Percentiles rank a stretch among this genome's conserved stretches.
These are phyloP conservation scores for Pherbina coryleti DNA, from an alignment of 2,888 invertebrate species.

Conservation along the genomic window DNA sequence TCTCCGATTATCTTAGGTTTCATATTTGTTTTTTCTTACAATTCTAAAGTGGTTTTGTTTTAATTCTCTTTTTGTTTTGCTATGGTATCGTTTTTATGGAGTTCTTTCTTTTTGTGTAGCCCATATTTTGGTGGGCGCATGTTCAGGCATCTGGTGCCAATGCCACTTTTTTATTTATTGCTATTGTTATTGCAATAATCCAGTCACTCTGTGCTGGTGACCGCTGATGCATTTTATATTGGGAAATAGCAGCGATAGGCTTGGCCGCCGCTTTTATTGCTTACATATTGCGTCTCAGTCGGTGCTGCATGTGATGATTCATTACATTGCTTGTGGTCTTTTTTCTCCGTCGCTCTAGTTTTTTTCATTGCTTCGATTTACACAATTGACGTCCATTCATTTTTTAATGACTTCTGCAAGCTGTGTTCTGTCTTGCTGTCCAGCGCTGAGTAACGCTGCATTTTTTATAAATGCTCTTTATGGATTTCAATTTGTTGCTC, in stretches of 20 bases:
- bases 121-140: neutral
- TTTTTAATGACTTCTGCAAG: neutral
- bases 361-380: neutral
- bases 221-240: slow-evolving; percentile 23
- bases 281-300: slow-evolving; percentile 15
- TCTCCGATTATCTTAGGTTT: neutral
- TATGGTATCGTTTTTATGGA: neutral
- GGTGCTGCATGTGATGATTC: neutral
- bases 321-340: neutral
- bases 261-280: slow-evolving; percentile 23
- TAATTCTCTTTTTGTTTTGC: neutral
- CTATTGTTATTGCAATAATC: neutral
- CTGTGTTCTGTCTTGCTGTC: neutral
- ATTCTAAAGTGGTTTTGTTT: neutral
- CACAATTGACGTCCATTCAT: neutral
- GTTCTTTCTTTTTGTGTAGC: neutral
- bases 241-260: slow-evolving; percentile 11
- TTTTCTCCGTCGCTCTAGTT: neutral
- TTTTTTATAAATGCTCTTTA: slow-evolving; percentile 7
- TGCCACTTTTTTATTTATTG: slow-evolving; percentile 1
- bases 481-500: slow-evolving; percentile 3
- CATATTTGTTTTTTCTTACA: neutral
- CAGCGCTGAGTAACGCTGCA: neutral
- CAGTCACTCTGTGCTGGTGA: slow-evolving; percentile 2
- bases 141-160: neutral